Base-by-base conservation (phyloP, 2,888 invertebrate genomes). In the Frankliniella intonsa region DNA sequence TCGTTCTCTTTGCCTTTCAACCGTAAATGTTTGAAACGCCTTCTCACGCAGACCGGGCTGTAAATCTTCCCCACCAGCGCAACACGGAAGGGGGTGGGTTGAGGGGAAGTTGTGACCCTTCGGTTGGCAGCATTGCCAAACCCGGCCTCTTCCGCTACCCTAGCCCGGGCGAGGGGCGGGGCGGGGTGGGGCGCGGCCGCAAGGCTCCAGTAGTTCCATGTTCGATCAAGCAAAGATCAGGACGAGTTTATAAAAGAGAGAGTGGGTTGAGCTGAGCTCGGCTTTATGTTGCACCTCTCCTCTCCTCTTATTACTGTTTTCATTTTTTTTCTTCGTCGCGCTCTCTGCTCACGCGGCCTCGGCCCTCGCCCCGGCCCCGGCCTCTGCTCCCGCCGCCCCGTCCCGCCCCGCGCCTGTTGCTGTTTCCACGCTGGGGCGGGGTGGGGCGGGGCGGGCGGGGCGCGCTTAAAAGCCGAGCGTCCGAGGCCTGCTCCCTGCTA, bases 101-200 rank as follows among this genome's bases (percentile, higher is more conserved):
- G 69, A 25, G 69, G 69, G 69, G 25, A 76, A 76, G 69, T 25
- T 76, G 69, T 76, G 69, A 76, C 69, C 69, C 69, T 76, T 76
- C 25, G 22, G 69, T 25, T 76, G 69, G 69, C 69, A 22, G 12
- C 25, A 12, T 22, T 76, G 69, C 69, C 69, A 76, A 76, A 76
- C 69, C 22, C 69, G 55, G 5, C 55, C 38, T 38, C 38, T 38
- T 38, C 55, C 55, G 55, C 55, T 19, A 14, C 55, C 14, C 55
- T 14, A 7, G 17, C 55, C 55, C 19, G 55, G 7, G 2, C 2
- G 55, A 5, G 38, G 5, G 5, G 55, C 3, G 55, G 55, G 55
- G 55, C 5, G 55, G 5, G 14, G 55, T 19, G 55, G 17, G 55
- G 11, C 14, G 2, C 55, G 55, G 55, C 55, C 8, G 12, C 3